These are phyloP conservation scores for Aproaerema taeniolella DNA, from an alignment of 2,888 invertebrate genomes.

Conservation along the genomic window DNA sequence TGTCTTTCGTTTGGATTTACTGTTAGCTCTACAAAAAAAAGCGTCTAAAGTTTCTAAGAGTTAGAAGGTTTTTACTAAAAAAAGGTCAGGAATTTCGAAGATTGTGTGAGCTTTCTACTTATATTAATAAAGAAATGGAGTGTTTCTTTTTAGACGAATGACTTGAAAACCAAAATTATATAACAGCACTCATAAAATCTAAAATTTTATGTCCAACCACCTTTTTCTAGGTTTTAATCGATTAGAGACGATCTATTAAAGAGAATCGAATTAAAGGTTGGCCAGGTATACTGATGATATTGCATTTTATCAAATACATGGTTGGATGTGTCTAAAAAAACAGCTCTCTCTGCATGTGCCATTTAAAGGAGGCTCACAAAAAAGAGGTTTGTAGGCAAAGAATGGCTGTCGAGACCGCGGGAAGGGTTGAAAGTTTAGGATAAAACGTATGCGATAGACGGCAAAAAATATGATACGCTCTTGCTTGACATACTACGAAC, in stretches of 20 bases:
- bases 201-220: conserved; percentile 9
- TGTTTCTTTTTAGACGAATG: too few relatives aligned
- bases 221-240: conserved; percentile 52
- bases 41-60: conserved; percentile 24
- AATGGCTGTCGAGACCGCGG: conserved; percentile 60
- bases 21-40: conserved; percentile 42
- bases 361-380: conserved; percentile 67
- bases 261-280: conserved; percentile 47
- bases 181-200: conserved; percentile 14
- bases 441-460: conserved; percentile 49
- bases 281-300: conserved; percentile 71
- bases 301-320: conserved; percentile 65
- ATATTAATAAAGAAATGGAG: too few relatives aligned
- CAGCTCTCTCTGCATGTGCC: conserved; percentile 70
- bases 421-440: conserved; percentile 56
- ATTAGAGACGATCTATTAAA: conserved; percentile 67
- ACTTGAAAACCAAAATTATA: too few relatives aligned
- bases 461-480: conserved; percentile 63
- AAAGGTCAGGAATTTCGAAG: conserved; percentile 9
- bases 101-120: conserved; percentile 21
- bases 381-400: conserved; percentile 64
- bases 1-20: conserved; percentile 48
- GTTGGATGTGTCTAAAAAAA: conserved; percentile 52
- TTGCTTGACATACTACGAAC: conserved; percentile 2
- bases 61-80: conserved; percentile 19